These are phyloP conservation scores for Volucella inanis DNA, from an alignment of 2,888 invertebrate genomes.

Conservation along the genomic window DNA sequence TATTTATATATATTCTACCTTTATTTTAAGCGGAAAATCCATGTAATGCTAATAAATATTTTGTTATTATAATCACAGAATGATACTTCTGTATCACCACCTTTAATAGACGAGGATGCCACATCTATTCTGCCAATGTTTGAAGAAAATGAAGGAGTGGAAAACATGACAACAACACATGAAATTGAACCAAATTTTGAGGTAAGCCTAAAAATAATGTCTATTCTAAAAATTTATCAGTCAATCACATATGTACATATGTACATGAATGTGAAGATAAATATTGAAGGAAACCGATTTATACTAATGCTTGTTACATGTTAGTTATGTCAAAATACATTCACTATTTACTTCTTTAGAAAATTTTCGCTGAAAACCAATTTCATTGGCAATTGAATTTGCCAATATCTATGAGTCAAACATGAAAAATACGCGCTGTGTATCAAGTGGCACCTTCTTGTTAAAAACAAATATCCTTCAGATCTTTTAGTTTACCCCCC, in stretches of 20 bases:
- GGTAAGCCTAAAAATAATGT: constrained; percentile 26
- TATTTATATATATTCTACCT: constrained; percentile 16
- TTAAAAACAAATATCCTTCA: too few species aligned
- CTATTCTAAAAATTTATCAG: too few species aligned
- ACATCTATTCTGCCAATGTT: constrained; percentile 46
- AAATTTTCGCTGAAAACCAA: too few species aligned
- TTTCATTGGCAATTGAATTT: too few species aligned
- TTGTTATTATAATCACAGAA: constrained; percentile 42
- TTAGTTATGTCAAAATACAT: too few species aligned
- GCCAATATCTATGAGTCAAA: too few species aligned
- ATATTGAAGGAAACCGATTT: too few species aligned
- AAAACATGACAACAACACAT: constrained; percentile 49
- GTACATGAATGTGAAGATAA: neutral
- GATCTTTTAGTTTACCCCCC: too few species aligned
- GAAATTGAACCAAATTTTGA: constrained; percentile 40
- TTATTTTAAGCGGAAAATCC: neutral
- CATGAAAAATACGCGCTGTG: too few species aligned
- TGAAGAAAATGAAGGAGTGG: constrained; percentile 52
- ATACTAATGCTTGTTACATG: too few species aligned
- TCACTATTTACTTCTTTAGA: too few species aligned
- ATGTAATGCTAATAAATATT: neutral
- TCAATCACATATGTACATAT: neutral
- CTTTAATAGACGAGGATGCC: constrained; percentile 50
- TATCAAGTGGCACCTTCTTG: too few species aligned
- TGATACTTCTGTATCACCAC: constrained; percentile 38